A percentile compares a stretch with the other conserved stretches of the same genome.
phyloP scores from a whole-genome alignment of 1,140 invertebrate species.

The Drosophila arawakana region DNA sequence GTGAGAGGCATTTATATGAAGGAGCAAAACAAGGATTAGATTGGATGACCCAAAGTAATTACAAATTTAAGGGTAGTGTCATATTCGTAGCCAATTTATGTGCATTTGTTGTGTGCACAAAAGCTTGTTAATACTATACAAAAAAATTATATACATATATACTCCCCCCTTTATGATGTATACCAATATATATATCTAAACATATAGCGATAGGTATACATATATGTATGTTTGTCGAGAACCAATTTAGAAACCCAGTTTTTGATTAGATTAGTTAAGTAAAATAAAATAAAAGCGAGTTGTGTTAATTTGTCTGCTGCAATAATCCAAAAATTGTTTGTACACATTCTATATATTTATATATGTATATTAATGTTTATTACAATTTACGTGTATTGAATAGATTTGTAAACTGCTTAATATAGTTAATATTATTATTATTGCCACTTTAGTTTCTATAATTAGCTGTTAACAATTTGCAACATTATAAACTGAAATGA shows the following conservation, averaged over 20 bases:
- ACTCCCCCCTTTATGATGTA: slow-evolving; percentile 24
- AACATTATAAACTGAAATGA: slow-evolving; percentile 57
- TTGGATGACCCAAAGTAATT: slow-evolving; percentile 11
- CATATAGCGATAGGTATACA: background rate
- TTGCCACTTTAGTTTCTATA: slow-evolving; percentile 65
- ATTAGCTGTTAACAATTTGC: slow-evolving; percentile 62
- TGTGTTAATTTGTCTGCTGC: slow-evolving; percentile 31
- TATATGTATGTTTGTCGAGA: slow-evolving; percentile 14
- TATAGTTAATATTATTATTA: slow-evolving; percentile 20
- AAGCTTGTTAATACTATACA: slow-evolving; percentile 48
- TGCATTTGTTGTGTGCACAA: slow-evolving; percentile 46
- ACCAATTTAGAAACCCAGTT: slow-evolving; percentile 49
- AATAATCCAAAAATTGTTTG: slow-evolving; percentile 48
- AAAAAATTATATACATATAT: slow-evolving; percentile 20
- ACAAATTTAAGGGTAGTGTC: slow-evolving; percentile 50
- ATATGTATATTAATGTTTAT: slow-evolving; percentile 46
- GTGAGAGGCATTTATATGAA: slow-evolving; percentile 28
- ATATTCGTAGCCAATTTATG: slow-evolving; percentile 51
- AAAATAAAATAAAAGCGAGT: slow-evolving; percentile 8
- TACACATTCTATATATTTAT: slow-evolving; percentile 47
- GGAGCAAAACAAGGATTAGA: slow-evolving; percentile 5
- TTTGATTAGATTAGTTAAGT: slow-evolving; percentile 51
- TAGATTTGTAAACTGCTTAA: slow-evolving; percentile 65
- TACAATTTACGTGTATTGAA: slow-evolving; percentile 56
- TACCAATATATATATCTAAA: slow-evolving; percentile 10